Evolutionary conservation across 2,797 vertebrate genomes (phyloP).

Genomic region (Poliocrania exsul): DNA sequence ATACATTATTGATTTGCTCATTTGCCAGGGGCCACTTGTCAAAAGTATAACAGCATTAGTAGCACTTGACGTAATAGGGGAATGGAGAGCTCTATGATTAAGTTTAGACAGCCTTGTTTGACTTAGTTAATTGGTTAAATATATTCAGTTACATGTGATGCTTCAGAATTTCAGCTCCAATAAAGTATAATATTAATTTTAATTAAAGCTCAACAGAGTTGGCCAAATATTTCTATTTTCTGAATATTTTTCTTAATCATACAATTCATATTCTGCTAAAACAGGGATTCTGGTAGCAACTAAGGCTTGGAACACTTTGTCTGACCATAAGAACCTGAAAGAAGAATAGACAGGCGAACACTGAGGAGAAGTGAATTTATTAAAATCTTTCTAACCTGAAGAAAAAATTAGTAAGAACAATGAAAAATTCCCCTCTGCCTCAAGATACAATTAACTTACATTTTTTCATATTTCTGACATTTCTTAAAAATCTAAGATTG

Average conservation of each 20-base stretch:
- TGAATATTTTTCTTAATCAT: conserved; percentile 69
- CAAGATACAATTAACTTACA: neutral
- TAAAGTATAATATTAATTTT: conserved; percentile 81
- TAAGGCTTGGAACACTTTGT: neutral
- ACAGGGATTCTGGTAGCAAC: neutral
- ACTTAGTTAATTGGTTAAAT: conserved; percentile 79
- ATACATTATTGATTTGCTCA: conserved; percentile 56
- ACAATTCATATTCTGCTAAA: conserved; percentile 53
- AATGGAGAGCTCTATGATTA: conserved; percentile 63
- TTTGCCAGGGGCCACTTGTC: conserved; percentile 64
- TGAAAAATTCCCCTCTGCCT: neutral
- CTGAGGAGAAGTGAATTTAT: neutral
- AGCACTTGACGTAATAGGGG: conserved; percentile 57
- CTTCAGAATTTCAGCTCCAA: conserved; percentile 69
- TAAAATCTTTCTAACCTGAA: neutral
- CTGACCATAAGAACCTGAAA: neutral
- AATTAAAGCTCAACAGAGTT: conserved; percentile 77
- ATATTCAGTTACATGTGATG: conserved; percentile 74
- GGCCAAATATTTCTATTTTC: conserved; percentile 78
- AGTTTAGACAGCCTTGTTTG: conserved; percentile 71
- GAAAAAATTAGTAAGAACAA: neutral
- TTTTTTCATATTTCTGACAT: neutral
- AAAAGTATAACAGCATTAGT: conserved; percentile 59
- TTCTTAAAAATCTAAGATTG: neutral
- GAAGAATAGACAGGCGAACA: neutral